These are phyloP conservation scores for Drosophila ezoana DNA, from an alignment of 2,888 invertebrate genomes.

Conservation along the genomic window DNA sequence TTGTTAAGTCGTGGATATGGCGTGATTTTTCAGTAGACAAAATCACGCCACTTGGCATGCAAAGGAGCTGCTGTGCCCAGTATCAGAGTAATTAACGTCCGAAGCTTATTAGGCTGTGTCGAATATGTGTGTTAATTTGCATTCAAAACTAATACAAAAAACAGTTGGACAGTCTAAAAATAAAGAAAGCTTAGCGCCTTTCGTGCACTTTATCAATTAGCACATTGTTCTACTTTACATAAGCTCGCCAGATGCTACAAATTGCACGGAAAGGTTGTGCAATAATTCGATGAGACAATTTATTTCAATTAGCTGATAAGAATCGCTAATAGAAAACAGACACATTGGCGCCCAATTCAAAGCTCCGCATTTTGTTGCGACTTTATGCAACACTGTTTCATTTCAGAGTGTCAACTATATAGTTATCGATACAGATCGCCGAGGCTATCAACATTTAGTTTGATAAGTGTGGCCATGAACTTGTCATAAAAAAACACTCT, in stretches of 20 bases:
- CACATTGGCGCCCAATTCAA: slow-evolving; percentile 46
- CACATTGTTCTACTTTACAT: slow-evolving; percentile 10
- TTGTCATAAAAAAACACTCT: slow-evolving; percentile 25
- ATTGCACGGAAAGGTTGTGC: slow-evolving; percentile 15
- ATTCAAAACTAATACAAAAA: slow-evolving; percentile 4
- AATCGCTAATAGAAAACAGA: not conserved
- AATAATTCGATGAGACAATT: slow-evolving; percentile 8
- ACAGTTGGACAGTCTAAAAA: not conserved
- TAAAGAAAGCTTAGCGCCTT: not conserved
- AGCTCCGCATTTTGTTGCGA: slow-evolving; percentile 13
- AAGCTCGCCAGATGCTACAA: slow-evolving; percentile 9
- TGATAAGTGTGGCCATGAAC: slow-evolving; percentile 61
- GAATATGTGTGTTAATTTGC: slow-evolving; percentile 25
- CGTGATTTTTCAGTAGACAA: slow-evolving; percentile 46
- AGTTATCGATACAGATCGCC: slow-evolving; percentile 59
- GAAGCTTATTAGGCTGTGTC: slow-evolving; percentile 39
- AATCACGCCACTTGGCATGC: slow-evolving; percentile 45
- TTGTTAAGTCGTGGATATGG: slow-evolving; percentile 35
- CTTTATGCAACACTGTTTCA: slow-evolving; percentile 34
- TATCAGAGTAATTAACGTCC: slow-evolving; percentile 26
- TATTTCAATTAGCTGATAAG: slow-evolving; percentile 26
- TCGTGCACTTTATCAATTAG: not conserved
- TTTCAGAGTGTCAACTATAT: slow-evolving; percentile 43
- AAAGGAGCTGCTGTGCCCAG: slow-evolving; percentile 13
- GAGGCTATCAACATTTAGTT: slow-evolving; percentile 11